Conservation (phyloP, 2,888 invertebrate genomes). For the Pecten maximus region DNA sequence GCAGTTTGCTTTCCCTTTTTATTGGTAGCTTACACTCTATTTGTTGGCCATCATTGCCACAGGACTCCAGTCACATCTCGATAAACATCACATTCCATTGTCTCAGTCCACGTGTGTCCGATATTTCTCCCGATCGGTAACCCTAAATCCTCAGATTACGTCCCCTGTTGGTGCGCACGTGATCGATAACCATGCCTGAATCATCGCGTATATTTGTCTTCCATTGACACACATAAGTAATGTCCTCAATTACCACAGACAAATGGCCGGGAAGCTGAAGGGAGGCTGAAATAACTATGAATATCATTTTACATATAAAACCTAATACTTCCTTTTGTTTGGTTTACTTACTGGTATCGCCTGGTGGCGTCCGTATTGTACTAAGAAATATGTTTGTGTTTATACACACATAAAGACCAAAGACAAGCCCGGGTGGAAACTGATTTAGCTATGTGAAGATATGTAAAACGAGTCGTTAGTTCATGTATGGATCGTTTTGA, state of each 20-base stretch:
- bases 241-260: background rate
- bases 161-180: background rate
- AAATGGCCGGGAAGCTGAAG: background rate
- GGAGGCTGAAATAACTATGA: background rate
- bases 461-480: no score
- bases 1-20: no score
- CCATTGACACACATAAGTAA: constrained; percentile 24
- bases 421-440: no score
- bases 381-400: no score
- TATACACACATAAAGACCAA: no score
- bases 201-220: background rate
- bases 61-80: no score
- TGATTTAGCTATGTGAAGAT: no score
- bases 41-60: no score
- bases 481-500: no score
- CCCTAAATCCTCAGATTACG: background rate
- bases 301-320: background rate
- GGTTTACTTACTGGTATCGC: background rate
- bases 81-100: background rate
- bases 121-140: background rate
- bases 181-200: background rate
- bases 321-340: background rate
- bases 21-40: no score
- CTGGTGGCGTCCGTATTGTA: no score
- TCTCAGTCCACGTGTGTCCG: background rate